Conservation (phyloP, 35 echinoderm and acorn worm species). For the Ophioderma brevispina region DNA sequence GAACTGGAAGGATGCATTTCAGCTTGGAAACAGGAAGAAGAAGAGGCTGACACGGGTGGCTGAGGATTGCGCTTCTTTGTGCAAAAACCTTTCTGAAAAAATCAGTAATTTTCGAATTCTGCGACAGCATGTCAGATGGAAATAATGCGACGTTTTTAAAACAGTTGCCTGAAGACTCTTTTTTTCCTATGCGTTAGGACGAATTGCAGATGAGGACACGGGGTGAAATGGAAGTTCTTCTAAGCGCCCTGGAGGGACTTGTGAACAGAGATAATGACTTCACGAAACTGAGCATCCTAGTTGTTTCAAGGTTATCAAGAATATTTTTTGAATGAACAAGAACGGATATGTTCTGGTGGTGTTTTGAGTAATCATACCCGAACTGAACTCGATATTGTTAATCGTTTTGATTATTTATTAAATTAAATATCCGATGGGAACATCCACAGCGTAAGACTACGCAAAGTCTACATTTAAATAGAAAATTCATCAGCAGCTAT, state of each 20-base stretch:
- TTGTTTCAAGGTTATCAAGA: slow-evolving; percentile 35
- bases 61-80: not conserved
- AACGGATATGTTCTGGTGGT: slow-evolving; percentile 55
- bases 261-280: slow-evolving; percentile 62
- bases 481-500: too few species aligned
- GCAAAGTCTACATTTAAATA: too few species aligned
- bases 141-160: slow-evolving; percentile 57
- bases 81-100: slow-evolving; percentile 67
- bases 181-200: slow-evolving; percentile 37
- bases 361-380: slow-evolving; percentile 85
- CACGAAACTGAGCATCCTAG: slow-evolving; percentile 62
- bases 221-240: slow-evolving; percentile 83
- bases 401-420: slow-evolving; percentile 84
- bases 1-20: slow-evolving; percentile 1
- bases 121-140: slow-evolving; percentile 91
- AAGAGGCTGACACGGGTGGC: not conserved
- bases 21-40: slow-evolving; percentile 27
- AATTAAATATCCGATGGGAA: slow-evolving; percentile 94
- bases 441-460: too few species aligned
- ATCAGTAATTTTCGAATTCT: slow-evolving; percentile 88
- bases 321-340: slow-evolving; percentile 68
- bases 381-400: slow-evolving; percentile 74
- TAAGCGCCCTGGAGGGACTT: slow-evolving; percentile 74
- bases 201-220: slow-evolving; percentile 48
- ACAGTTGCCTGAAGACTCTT: slow-evolving; percentile 51